Percentiles rank a stretch among this genome's conserved stretches.
Conservation (phyloP, 2,888 invertebrate genomes). For the Abrostola tripartita region DNA sequence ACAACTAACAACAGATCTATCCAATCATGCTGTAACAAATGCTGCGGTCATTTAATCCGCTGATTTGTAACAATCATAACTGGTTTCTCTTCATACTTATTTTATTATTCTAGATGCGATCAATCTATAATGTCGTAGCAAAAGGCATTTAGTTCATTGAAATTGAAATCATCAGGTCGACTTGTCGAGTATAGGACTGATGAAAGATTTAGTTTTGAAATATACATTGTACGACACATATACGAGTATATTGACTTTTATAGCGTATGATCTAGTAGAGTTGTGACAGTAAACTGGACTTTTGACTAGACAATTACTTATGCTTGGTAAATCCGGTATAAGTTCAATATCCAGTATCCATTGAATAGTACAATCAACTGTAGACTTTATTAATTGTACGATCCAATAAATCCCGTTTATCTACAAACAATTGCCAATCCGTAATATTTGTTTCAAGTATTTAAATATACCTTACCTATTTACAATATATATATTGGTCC, state of each 20-base stretch:
- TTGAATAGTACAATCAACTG: not conserved
- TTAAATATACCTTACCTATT: too few relatives aligned
- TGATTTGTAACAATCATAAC: slow-evolving; percentile 19
- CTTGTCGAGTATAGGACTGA: too few relatives aligned
- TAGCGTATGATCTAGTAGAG: too few relatives aligned
- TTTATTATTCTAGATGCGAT: slow-evolving; percentile 1
- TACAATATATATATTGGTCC: too few relatives aligned
- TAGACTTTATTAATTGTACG: not conserved
- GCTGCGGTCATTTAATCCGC: slow-evolving; percentile 30
- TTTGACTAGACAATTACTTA: too few relatives aligned
- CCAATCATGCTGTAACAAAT: slow-evolving; percentile 40
- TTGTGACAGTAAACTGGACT: too few relatives aligned
- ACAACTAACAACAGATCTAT: slow-evolving; percentile 36
- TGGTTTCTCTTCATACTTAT: slow-evolving; percentile 3
- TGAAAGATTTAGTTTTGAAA: too few relatives aligned
- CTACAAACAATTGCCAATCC: slow-evolving; percentile 17
- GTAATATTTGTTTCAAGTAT: slow-evolving; percentile 35
- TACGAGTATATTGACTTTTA: too few relatives aligned
- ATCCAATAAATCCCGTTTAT: slow-evolving; percentile 18
- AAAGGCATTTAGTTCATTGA: too few relatives aligned
- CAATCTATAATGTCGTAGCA: not conserved
- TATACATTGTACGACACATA: too few relatives aligned
- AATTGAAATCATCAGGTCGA: too few relatives aligned
- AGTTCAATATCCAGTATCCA: not conserved
- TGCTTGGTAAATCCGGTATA: too few relatives aligned